These are phyloP conservation scores for Scaptomyza flava DNA, from an alignment of 2,888 invertebrate genomes.

Conservation along the genomic window DNA sequence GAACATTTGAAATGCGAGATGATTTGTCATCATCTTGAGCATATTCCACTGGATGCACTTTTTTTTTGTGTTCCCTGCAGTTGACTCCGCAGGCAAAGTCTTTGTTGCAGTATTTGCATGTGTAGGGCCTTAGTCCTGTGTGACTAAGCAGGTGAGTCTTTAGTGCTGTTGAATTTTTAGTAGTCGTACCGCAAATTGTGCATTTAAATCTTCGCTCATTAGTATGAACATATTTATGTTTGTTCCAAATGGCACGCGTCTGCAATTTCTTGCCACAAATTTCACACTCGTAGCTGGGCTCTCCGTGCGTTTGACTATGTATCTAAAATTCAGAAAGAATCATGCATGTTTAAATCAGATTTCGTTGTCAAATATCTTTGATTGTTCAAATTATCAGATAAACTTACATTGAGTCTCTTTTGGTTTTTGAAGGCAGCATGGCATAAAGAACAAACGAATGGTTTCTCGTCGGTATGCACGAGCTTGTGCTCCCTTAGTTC, in stretches of 20 bases:
- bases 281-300: slow-evolving; percentile 83
- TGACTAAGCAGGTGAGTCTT: slow-evolving; percentile 83
- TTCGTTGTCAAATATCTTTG: neutral
- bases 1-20: slow-evolving; percentile 74
- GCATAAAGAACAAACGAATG: slow-evolving; percentile 84
- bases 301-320: slow-evolving; percentile 84
- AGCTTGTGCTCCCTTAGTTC: slow-evolving; percentile 85
- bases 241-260: slow-evolving; percentile 84
- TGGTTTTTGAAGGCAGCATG: slow-evolving; percentile 82
- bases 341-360: neutral
- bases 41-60: slow-evolving; percentile 80
- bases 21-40: slow-evolving; percentile 60
- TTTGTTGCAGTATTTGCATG: slow-evolving; percentile 82
- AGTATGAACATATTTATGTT: slow-evolving; percentile 83
- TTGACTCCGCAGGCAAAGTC: slow-evolving; percentile 83
- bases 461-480: slow-evolving; percentile 85
- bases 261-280: slow-evolving; percentile 83
- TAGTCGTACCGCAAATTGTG: slow-evolving; percentile 79
- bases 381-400: neutral
- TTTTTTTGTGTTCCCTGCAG: slow-evolving; percentile 83
- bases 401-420: slow-evolving; percentile 73
- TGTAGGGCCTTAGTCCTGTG: slow-evolving; percentile 82
- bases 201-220: slow-evolving; percentile 81
- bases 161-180: slow-evolving; percentile 82
- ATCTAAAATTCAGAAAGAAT: slow-evolving; percentile 54